These are phyloP conservation scores for Tetragnatha montana DNA, from an alignment of 2,888 invertebrate genomes.

Conservation along the genomic window DNA sequence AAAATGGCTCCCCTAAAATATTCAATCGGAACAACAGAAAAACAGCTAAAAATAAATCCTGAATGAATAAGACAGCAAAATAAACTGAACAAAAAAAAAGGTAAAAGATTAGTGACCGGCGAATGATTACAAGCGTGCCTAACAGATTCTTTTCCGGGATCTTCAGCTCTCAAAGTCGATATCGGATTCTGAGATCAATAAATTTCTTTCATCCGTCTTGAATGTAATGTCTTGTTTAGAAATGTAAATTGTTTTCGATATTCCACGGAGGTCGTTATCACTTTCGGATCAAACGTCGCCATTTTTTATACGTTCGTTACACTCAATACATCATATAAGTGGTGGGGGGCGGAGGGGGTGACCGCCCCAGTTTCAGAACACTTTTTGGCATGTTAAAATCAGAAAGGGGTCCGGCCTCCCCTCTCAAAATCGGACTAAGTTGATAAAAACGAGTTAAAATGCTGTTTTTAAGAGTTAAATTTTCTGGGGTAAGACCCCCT, in stretches of 20 bases:
- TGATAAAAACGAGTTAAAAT: no score
- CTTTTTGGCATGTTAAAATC: no score
- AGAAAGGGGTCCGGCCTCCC: no score
- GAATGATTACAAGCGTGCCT: constrained; percentile 17
- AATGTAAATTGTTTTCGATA: constrained; percentile 41
- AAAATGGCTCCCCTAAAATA: no score
- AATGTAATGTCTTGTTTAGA: constrained; percentile 49
- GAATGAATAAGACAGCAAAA: background rate
- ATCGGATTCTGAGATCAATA: constrained; percentile 25
- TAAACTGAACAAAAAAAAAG: background rate
- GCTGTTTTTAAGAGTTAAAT: no score
- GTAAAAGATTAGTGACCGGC: constrained; percentile 21
- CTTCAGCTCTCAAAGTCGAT: constrained; percentile 16
- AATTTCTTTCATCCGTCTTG: background rate
- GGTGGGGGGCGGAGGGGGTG: no score
- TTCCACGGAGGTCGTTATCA: constrained; percentile 44
- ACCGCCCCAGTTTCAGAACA: no score
- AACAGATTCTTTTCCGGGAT: constrained; percentile 24
- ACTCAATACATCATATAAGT: no score
- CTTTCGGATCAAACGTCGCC: constrained; percentile 24
- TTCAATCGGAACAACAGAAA: constrained; percentile 13
- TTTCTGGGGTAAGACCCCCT: no score
- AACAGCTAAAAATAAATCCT: constrained; percentile 16
- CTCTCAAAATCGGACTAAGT: no score
- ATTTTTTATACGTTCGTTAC: background rate